phyloP scores from a whole-genome alignment of 2,888 invertebrate species.

The Drosophila sordidapex region DNA sequence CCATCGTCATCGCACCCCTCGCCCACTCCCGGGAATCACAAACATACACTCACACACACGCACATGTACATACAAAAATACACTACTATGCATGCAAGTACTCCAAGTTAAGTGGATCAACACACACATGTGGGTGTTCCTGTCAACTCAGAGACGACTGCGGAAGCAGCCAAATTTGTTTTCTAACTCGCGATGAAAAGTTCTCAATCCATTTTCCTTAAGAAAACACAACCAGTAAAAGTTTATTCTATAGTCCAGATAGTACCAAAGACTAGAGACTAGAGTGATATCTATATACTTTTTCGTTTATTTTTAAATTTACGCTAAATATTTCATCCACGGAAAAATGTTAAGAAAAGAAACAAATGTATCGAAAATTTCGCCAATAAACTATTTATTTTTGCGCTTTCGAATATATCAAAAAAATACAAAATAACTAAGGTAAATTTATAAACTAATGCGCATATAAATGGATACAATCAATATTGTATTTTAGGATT shows the following conservation, averaged over 20 bases:
- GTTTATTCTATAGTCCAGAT: not conserved
- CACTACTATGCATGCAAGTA: conserved; percentile 21
- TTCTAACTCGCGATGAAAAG: not conserved
- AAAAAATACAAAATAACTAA: not conserved
- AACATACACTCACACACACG: conserved; percentile 13
- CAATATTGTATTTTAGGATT: not conserved
- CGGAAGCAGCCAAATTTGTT: conserved; percentile 13
- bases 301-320: not conserved
- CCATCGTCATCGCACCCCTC: conserved; percentile 40
- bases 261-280: not conserved
- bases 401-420: not conserved
- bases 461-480: not conserved
- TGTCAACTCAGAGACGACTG: conserved; percentile 24
- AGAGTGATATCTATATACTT: not conserved
- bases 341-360: not conserved
- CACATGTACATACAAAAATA: conserved; percentile 18
- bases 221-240: not conserved
- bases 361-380: not conserved
- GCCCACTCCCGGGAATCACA: conserved; percentile 44
- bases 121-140: conserved; percentile 64
- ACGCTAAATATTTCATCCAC: not conserved
- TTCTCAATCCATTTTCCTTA: not conserved
- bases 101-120: conserved; percentile 56
- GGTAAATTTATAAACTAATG: not conserved
- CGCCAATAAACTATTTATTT: not conserved